A percentile compares a stretch with the other conserved stretches of the same genome.
Evolutionary conservation across 2,888 invertebrate genomes (phyloP).

Genomic region (Alloplasta piceator): DNA sequence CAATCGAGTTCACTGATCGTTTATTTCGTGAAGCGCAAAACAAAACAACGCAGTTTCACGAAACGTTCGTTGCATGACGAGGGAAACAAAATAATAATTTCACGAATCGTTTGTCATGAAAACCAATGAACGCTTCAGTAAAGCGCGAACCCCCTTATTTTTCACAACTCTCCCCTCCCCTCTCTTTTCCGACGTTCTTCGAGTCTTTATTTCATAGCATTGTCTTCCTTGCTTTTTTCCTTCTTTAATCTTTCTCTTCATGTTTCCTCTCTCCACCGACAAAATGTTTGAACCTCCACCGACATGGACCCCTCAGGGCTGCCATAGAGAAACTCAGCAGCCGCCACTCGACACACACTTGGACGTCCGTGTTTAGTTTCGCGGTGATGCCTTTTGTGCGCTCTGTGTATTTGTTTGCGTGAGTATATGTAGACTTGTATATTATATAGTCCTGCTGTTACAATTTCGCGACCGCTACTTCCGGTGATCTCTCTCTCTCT

Average conservation of each 20-base stretch:
- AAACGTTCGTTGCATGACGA: neutral
- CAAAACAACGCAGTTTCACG: neutral
- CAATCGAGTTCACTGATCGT: neutral
- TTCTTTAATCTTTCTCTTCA: constrained; percentile 32
- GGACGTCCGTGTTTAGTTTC: constrained; percentile 10
- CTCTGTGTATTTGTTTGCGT: neutral
- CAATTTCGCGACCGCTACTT: constrained; percentile 39
- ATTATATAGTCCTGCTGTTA: constrained; percentile 32
- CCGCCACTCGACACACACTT: constrained; percentile 6
- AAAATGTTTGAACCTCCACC: constrained; percentile 29
- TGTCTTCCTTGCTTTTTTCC: constrained; percentile 15
- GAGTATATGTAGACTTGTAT: neutral
- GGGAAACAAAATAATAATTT: neutral
- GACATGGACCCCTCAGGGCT: neutral
- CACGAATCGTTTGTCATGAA: neutral
- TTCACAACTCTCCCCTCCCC: neutral
- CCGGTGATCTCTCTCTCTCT: constrained; percentile 1
- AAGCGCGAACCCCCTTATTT: neutral
- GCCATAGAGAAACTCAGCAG: neutral
- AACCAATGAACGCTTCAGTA: neutral
- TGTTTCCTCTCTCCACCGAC: constrained; percentile 1
- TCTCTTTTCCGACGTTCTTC: neutral
- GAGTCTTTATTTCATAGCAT: constrained; percentile 21
- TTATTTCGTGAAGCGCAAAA: neutral
- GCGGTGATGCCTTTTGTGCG: constrained; percentile 6